These are phyloP conservation scores for Leucoraja erinaceus DNA, from an alignment of 2,113 vertebrate genomes.

Conservation along the genomic window DNA sequence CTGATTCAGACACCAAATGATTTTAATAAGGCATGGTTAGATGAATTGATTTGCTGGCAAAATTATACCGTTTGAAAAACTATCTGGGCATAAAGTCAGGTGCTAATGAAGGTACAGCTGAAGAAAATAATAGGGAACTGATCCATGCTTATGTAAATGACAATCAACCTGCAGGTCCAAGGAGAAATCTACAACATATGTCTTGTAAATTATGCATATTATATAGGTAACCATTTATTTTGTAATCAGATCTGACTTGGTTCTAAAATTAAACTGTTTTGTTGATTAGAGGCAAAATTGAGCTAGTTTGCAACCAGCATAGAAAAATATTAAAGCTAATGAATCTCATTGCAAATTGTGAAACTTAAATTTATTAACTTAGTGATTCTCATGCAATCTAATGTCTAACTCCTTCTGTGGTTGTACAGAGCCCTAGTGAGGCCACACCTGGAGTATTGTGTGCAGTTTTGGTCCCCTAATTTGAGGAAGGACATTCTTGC, in stretches of 20 bases:
- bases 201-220: not conserved
- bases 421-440: too few species aligned
- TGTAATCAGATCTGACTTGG: not conserved
- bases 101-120: not conserved
- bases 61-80: not conserved
- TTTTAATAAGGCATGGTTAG: not conserved
- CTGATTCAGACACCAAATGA: not conserved
- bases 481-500: too few species aligned
- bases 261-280: not conserved
- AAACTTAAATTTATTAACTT: not conserved
- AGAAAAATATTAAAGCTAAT: not conserved
- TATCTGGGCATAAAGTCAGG: slow-evolving; percentile 4
- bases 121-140: not conserved
- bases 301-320: not conserved
- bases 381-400: not conserved
- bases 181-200: not conserved
- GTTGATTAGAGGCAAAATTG: not conserved
- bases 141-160: not conserved
- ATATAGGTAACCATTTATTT: not conserved
- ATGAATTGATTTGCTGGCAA: not conserved
- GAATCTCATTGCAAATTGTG: not conserved
- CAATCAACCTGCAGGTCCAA: not conserved
- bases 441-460: too few species aligned
- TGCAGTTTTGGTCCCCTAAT: too few species aligned
- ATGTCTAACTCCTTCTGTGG: not conserved